Evolutionary conservation across 2,113 vertebrate genomes (phyloP), one percentile per base, ranked within the genome.

Genomic region (Phrynosoma platyrhinos): DNA sequence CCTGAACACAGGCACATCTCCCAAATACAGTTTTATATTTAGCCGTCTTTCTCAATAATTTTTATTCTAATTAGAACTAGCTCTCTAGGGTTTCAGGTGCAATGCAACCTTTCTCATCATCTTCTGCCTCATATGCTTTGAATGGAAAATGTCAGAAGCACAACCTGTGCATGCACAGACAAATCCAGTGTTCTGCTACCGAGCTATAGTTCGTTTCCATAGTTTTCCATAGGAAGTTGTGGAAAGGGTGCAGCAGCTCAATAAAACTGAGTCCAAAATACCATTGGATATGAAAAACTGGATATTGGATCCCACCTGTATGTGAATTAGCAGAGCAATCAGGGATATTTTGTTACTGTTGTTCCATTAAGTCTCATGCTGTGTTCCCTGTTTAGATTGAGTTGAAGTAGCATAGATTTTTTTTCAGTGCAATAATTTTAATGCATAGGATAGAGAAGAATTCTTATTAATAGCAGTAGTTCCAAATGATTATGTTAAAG

Each of bases 401-500:
- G 25, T 69, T 69, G 30, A 71, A n/a, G 30, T 27, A 32, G 9
- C 14, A 23, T 9, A 14, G 4, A 21, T 42, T 23, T n/a, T 75
- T 77, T 25, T 20, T 42, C 16, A 58, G 83, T 1, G 79, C 80
- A 80, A 80, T 21, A 40, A 25, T 42, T 27, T 1, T 1, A n/a
- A 81, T 32, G 23, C 55, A 81, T 81, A 64, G 58, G 66, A 69
- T 25, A 30, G 36, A 27, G 14, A 9, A 68, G 21, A 32, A 5
- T 18, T 88, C 30, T 30, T 85, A 25, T n/a, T 72, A 1, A 78
- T 14, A 25, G 42, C 42, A 52, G 2, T 10, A 14, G 74, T 88
- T 86, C 75, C 82, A 47, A 90, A 77, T 27, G 71, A 42, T 75
- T 75, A 23, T 0, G 10, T 72, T 78, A 82, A 90, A 82, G 6